Conservation (phyloP, 2,888 invertebrate species). For the Melikaiella ostensackeni region DNA sequence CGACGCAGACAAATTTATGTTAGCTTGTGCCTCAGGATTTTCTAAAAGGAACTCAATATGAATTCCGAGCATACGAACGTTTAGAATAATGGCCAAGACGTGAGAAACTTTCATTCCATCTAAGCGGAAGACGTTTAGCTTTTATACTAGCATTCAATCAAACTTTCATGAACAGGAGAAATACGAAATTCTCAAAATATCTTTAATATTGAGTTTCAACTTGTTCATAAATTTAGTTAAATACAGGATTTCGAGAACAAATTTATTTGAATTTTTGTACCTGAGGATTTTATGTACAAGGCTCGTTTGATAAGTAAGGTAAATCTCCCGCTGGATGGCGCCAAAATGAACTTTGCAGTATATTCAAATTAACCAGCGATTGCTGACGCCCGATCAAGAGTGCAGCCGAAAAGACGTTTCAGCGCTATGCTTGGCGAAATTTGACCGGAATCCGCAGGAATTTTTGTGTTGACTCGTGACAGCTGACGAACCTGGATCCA, state of each 20-base stretch:
- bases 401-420: too few relatives aligned
- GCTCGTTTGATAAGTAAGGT: too few relatives aligned
- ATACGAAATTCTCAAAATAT: neutral
- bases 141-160: slow-evolving; percentile 1
- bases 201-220: neutral
- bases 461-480: too few relatives aligned
- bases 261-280: neutral
- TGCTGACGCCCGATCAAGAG: too few relatives aligned
- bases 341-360: too few relatives aligned
- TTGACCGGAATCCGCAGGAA: too few relatives aligned
- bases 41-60: slow-evolving; percentile 50
- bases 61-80: slow-evolving; percentile 48
- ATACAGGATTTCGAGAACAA: too few relatives aligned
- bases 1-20: slow-evolving; percentile 2
- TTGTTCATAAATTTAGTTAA: neutral
- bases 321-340: too few relatives aligned
- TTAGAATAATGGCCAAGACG: slow-evolving; percentile 52
- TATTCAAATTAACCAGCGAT: too few relatives aligned
- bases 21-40: slow-evolving; percentile 38
- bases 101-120: slow-evolving; percentile 42
- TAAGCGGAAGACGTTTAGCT: neutral
- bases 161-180: neutral
- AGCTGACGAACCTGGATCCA: too few relatives aligned
- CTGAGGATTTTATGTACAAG: neutral
- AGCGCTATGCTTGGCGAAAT: too few relatives aligned